Conservation (phyloP, 1,140 invertebrate genomes). For the Bradysia coprophila region DNA sequence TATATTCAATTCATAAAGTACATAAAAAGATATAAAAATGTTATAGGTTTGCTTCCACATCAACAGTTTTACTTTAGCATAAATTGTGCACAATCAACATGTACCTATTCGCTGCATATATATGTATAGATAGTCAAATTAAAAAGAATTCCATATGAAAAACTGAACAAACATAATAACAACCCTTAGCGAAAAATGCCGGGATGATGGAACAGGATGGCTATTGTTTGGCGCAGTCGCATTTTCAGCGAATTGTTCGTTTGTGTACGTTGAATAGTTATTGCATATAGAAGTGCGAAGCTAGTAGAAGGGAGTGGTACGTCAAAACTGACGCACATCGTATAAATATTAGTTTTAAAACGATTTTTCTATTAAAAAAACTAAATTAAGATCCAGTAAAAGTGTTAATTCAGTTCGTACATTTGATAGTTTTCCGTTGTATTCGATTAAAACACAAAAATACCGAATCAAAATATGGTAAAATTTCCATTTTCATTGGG, state of each 20-base stretch:
- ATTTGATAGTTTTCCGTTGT: background rate
- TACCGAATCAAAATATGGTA: background rate
- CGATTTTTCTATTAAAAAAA: background rate
- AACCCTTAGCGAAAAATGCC: background rate
- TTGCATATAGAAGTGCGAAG: background rate
- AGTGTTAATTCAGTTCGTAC: background rate
- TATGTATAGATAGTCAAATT: no score
- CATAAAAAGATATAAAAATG: no score
- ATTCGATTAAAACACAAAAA: background rate
- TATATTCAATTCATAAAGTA: no score
- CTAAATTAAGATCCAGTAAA: background rate
- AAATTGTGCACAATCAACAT: no score
- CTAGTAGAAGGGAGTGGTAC: conserved; percentile 20
- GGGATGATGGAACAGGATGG: background rate
- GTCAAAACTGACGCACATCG: conserved; percentile 26
- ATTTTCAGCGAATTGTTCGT: background rate
- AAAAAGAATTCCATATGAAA: no score
- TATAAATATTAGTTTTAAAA: background rate
- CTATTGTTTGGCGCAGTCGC: background rate
- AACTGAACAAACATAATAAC: background rate
- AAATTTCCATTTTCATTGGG: background rate
- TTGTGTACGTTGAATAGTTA: background rate
- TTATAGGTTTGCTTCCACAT: no score
- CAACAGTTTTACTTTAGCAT: background rate
- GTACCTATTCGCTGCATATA: no score